Evolutionary conservation across 2,113 vertebrate species (phyloP).

Genomic region (Indicator indicator): DNA sequence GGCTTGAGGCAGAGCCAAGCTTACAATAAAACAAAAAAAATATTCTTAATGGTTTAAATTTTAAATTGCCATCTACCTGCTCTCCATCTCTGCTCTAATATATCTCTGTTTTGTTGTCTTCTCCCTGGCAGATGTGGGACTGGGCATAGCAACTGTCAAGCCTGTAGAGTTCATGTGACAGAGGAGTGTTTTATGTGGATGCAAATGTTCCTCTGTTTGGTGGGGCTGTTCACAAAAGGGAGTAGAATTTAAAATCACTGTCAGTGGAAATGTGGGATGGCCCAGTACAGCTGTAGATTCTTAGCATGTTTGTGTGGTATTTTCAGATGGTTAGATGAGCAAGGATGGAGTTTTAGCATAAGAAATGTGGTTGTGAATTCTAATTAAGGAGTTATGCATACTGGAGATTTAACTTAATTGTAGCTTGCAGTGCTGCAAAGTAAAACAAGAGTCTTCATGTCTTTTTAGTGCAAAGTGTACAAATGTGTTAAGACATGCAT

Average conservation of each 20-base stretch:
- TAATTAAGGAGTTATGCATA: not conserved
- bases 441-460: not conserved
- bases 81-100: not conserved
- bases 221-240: not conserved
- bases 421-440: not conserved
- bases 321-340: not conserved
- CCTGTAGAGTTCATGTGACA: not conserved
- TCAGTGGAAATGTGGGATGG: not conserved
- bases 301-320: not conserved
- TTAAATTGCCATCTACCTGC: not conserved
- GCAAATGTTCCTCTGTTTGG: not conserved
- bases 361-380: not conserved
- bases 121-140: not conserved
- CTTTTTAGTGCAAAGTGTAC: not conserved
- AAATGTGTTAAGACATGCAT: not conserved
- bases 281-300: not conserved
- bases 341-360: not conserved
- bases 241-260: not conserved
- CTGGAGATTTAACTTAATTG: not conserved
- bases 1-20: slow-evolving; percentile 4
- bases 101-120: not conserved
- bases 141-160: not conserved
- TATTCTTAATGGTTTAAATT: not conserved
- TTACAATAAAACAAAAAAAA: not conserved
- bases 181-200: not conserved